A percentile compares a stretch with the other conserved stretches of the same genome.
phyloP scores from a whole-genome alignment of 2,797 vertebrate genomes.

The Acipenser ruthenus region DNA sequence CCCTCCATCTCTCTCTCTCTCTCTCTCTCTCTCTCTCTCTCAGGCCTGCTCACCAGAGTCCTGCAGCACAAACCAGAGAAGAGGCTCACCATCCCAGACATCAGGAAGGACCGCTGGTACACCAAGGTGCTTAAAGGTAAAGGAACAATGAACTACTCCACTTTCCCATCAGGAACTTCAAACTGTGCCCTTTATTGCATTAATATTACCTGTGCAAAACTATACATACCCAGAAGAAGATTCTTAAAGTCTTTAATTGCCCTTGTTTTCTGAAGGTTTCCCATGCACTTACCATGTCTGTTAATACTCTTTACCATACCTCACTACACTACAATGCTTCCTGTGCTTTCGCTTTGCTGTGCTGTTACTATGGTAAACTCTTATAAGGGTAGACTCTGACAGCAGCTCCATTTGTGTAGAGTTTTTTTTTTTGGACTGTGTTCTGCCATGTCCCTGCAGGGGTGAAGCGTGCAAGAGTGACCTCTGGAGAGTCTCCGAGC shows the following conservation, averaged over 20 bases:
- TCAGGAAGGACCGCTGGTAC: slow-evolving; percentile 89
- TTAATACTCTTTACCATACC: no score
- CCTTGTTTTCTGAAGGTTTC: no score
- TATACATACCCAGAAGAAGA: no score
- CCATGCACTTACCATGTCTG: no score
- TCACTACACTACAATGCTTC: no score
- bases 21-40: slow-evolving; percentile 8
- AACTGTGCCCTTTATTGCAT: no score
- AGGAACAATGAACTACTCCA: background rate
- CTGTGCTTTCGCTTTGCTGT: background rate
- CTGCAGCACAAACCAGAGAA: slow-evolving; percentile 64
- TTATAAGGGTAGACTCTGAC: no score
- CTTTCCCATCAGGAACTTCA: no score
- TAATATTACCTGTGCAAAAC: no score
- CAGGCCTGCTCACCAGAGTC: slow-evolving; percentile 84
- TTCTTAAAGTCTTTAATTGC: no score
- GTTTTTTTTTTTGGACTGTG: slow-evolving; percentile 6
- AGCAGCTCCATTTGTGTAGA: background rate
- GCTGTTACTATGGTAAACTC: background rate
- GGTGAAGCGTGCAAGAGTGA: slow-evolving; percentile 46
- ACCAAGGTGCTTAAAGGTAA: slow-evolving; percentile 61
- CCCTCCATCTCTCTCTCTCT: background rate
- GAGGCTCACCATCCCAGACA: slow-evolving; percentile 70
- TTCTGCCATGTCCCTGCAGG: slow-evolving; percentile 40
- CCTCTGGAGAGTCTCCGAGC: slow-evolving; percentile 48